Conservation (phyloP, 2,113 vertebrate species). For the Otocyon megalotis region DNA sequence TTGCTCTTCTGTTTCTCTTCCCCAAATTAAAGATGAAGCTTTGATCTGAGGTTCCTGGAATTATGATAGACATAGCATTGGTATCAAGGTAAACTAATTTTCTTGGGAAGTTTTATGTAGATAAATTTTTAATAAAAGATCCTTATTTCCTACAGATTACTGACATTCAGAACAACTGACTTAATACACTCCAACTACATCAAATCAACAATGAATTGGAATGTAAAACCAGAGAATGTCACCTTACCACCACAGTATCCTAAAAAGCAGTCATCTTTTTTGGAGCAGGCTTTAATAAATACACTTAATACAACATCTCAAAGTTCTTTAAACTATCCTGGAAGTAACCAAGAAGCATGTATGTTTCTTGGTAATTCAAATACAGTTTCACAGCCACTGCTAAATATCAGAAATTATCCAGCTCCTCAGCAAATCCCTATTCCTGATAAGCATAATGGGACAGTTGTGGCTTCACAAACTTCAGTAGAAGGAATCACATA, state of each 20-base stretch:
- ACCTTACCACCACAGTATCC: conserved; percentile 17
- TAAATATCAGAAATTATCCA: conserved; percentile 67
- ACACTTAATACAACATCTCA: conserved; percentile 59
- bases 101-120: not conserved
- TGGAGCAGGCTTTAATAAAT: conserved; percentile 47
- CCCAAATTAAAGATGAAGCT: not conserved
- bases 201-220: conserved; percentile 86
- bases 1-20: not conserved
- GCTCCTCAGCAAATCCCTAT: conserved; percentile 60
- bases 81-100: not conserved
- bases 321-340: conserved; percentile 67
- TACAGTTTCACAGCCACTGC: conserved; percentile 43
- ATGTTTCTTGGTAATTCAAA: conserved; percentile 62
- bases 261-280: conserved; percentile 69
- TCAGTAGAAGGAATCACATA: conserved; percentile 23
- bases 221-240: conserved; percentile 70
- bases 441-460: conserved; percentile 70
- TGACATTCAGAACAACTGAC: conserved; percentile 54
- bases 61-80: not conserved
- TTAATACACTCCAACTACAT: conserved; percentile 6
- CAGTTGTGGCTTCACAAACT: conserved; percentile 69
- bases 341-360: conserved; percentile 69
- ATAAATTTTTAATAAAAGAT: conserved; percentile 27
- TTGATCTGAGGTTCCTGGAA: not conserved
- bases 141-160: conserved; percentile 76